These are phyloP conservation scores for Mythimna lalbum DNA, from an alignment of 2,888 invertebrate genomes.

Conservation along the genomic window DNA sequence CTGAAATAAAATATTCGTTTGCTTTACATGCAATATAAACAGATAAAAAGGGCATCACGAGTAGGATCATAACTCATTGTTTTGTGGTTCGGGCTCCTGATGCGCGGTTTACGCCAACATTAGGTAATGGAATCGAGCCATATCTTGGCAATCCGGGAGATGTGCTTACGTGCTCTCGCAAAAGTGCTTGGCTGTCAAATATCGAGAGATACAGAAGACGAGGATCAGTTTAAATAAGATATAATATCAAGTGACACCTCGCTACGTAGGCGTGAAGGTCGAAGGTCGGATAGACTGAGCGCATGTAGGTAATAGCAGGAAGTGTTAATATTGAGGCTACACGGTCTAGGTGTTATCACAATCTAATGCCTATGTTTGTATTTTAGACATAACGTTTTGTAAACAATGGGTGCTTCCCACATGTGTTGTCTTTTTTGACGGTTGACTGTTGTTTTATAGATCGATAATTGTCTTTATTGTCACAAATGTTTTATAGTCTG, in stretches of 20 bases:
- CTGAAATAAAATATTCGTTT: conserved; percentile 75
- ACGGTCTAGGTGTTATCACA: conserved; percentile 27
- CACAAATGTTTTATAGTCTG: neutral
- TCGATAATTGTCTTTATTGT: neutral
- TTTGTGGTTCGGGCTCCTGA: conserved; percentile 78
- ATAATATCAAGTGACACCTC: conserved; percentile 44
- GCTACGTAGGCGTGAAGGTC: conserved; percentile 34
- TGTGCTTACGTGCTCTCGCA: conserved; percentile 68
- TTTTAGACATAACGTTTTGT: conserved; percentile 4
- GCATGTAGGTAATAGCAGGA: conserved; percentile 51
- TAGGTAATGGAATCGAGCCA: conserved; percentile 85
- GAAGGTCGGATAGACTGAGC: conserved; percentile 27
- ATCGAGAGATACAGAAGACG: conserved; percentile 42
- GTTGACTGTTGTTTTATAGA: neutral
- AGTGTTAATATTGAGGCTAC: conserved; percentile 43
- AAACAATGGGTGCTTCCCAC: conserved; percentile 5
- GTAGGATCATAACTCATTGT: conserved; percentile 86
- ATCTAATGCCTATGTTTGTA: conserved; percentile 5
- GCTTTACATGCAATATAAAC: conserved; percentile 84
- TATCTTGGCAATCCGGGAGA: conserved; percentile 75
- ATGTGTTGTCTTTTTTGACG: neutral
- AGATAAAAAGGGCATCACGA: conserved; percentile 83
- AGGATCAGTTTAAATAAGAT: conserved; percentile 54
- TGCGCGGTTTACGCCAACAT: conserved; percentile 82
- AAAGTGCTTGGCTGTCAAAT: conserved; percentile 50